Evolutionary conservation across 2,888 invertebrate species (phyloP).

Genomic region (Torymus texanus): DNA sequence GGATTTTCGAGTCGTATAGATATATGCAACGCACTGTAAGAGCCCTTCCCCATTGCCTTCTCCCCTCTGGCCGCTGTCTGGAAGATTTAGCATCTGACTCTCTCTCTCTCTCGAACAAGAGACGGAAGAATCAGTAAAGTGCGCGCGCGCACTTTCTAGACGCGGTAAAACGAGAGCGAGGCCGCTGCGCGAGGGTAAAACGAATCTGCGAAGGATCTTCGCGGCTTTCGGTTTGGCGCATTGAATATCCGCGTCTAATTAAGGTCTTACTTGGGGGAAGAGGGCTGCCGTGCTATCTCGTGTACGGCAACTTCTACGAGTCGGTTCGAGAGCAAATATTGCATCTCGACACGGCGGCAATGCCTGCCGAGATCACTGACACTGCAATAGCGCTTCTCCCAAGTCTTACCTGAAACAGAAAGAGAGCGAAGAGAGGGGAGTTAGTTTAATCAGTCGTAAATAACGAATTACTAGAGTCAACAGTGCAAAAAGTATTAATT

Average conservation of each 20-base stretch:
- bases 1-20: slow-evolving; percentile 44
- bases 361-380: neutral
- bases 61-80: slow-evolving; percentile 13
- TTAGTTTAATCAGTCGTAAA: neutral
- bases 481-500: slow-evolving; percentile 10
- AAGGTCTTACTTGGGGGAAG: slow-evolving; percentile 46
- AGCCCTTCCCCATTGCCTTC: slow-evolving; percentile 27
- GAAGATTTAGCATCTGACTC: slow-evolving; percentile 49
- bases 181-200: slow-evolving; percentile 11
- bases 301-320: slow-evolving; percentile 4
- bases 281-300: slow-evolving; percentile 6
- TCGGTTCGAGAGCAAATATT: slow-evolving; percentile 25
- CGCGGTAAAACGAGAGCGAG: neutral
- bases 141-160: neutral
- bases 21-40: slow-evolving; percentile 9
- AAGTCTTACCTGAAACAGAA: too few relatives aligned
- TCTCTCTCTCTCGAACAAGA: slow-evolving; percentile 15
- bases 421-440: too few relatives aligned
- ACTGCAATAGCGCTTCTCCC: too few relatives aligned
- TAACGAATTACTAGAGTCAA: slow-evolving; percentile 11
- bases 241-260: slow-evolving; percentile 58
- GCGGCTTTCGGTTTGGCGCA: slow-evolving; percentile 44
- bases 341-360: neutral
- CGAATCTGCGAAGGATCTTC: slow-evolving; percentile 42
- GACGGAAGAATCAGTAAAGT: slow-evolving; percentile 28